These are phyloP conservation scores for Petrocephalus zakoni DNA, from an alignment of 2,113 vertebrate genomes.

Conservation along the genomic window DNA sequence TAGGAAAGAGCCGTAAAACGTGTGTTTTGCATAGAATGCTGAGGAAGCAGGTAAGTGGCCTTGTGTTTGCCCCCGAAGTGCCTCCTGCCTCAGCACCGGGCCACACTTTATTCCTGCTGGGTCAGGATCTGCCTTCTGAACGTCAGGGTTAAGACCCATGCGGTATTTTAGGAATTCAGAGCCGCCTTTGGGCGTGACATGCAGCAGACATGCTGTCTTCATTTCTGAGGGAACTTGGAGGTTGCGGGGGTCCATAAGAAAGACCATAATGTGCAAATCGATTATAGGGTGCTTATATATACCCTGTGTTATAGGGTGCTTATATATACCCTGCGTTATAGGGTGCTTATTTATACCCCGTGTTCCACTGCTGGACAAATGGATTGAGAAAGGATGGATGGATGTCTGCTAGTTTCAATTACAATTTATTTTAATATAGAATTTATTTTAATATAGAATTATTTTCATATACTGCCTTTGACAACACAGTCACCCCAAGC, in stretches of 20 bases:
- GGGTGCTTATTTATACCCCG: not conserved
- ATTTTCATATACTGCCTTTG: too few species aligned
- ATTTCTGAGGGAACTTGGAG: not conserved
- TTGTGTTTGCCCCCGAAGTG: not conserved
- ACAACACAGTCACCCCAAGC: too few species aligned
- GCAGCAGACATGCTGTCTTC: not conserved
- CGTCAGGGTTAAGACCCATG: not conserved
- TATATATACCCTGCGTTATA: not conserved
- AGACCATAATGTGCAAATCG: not conserved
- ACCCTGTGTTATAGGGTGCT: not conserved
- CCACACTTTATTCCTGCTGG: not conserved
- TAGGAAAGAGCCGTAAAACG: not conserved
- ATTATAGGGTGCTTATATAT: not conserved
- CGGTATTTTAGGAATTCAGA: not conserved
- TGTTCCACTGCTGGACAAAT: not conserved
- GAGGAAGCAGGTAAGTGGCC: not conserved
- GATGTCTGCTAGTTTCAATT: too few species aligned
- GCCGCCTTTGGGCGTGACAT: not conserved
- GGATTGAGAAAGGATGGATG: too few species aligned
- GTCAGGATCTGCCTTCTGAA: not conserved
- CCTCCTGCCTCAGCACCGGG: too few species aligned
- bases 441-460: too few species aligned
- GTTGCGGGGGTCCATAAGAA: not conserved
- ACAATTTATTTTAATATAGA: too few species aligned
- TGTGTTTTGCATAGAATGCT: not conserved